phyloP scores from a whole-genome alignment of 2,888 invertebrate genomes.

The Tortricodes alternella region DNA sequence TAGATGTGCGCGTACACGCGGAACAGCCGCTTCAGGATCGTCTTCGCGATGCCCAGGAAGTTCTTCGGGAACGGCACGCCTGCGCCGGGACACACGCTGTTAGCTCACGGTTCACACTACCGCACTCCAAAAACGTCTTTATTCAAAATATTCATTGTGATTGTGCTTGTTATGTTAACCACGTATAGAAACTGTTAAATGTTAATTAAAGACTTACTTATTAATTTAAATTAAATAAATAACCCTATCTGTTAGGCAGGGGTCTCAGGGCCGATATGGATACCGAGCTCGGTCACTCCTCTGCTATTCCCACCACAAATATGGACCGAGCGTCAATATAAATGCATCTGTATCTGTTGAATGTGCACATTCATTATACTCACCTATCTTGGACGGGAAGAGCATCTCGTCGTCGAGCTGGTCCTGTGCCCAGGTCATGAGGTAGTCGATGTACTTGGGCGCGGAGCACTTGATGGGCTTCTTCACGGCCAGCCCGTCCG shows the following conservation, averaged over 20 bases:
- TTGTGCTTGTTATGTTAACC: too few relatives aligned
- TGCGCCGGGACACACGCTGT: constrained; percentile 36
- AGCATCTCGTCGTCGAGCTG: constrained; percentile 99
- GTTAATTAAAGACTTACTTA: too few relatives aligned
- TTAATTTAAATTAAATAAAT: too few relatives aligned
- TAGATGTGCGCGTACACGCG: constrained; percentile 99
- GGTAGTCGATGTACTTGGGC: constrained; percentile 99
- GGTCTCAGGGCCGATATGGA: too few relatives aligned
- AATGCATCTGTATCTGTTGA: neutral
- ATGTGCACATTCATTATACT: neutral
- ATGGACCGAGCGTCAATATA: too few relatives aligned
- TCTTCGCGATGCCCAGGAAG: constrained; percentile 98
- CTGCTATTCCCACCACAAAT: too few relatives aligned
- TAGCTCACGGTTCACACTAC: too few relatives aligned
- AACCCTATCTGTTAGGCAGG: too few relatives aligned
- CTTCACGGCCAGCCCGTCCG: constrained; percentile 98
- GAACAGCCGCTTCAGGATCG: constrained; percentile 98
- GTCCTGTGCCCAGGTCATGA: constrained; percentile 99
- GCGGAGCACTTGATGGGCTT: constrained; percentile 99
- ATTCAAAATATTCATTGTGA: too few relatives aligned
- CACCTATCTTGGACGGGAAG: constrained; percentile 97
- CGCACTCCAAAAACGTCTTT: too few relatives aligned
- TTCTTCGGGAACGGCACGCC: constrained; percentile 99
- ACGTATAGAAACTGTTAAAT: too few relatives aligned
- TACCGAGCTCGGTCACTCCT: too few relatives aligned